These are phyloP conservation scores for Syngnathoides biaculeatus DNA, from an alignment of 2,113 vertebrate species.

Conservation along the genomic window DNA sequence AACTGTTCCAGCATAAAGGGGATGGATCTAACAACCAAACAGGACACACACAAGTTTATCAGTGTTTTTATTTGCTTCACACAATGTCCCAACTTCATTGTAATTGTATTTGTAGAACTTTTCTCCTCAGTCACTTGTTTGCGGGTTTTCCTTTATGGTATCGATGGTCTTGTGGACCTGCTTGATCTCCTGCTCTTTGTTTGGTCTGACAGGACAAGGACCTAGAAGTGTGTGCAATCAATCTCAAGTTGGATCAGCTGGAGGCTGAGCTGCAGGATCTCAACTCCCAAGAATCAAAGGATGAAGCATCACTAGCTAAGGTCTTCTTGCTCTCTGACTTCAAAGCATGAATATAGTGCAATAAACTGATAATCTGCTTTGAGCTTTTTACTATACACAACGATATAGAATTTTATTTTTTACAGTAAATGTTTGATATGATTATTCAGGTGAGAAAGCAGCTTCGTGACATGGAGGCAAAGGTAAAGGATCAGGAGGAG, in stretches of 20 bases:
- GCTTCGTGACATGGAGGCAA: slow-evolving; percentile 89
- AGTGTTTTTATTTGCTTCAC: no score
- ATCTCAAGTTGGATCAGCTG: slow-evolving; percentile 84
- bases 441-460: slow-evolving; percentile 79
- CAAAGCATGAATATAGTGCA: not conserved
- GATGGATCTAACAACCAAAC: no score
- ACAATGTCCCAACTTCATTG: no score
- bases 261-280: slow-evolving; percentile 92
- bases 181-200: not conserved
- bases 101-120: no score
- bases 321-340: slow-evolving; percentile 46
- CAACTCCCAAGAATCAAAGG: slow-evolving; percentile 93
- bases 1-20: no score
- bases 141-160: not conserved
- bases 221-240: slow-evolving; percentile 79
- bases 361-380: not conserved
- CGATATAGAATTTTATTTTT: not conserved
- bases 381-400: not conserved
- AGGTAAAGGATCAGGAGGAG: slow-evolving; percentile 95
- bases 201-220: slow-evolving; percentile 83
- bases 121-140: not conserved
- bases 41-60: no score
- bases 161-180: not conserved
- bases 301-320: slow-evolving; percentile 90
- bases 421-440: not conserved